Base-by-base conservation (phyloP, 2,888 invertebrate species). In the Epirrita christyi region DNA sequence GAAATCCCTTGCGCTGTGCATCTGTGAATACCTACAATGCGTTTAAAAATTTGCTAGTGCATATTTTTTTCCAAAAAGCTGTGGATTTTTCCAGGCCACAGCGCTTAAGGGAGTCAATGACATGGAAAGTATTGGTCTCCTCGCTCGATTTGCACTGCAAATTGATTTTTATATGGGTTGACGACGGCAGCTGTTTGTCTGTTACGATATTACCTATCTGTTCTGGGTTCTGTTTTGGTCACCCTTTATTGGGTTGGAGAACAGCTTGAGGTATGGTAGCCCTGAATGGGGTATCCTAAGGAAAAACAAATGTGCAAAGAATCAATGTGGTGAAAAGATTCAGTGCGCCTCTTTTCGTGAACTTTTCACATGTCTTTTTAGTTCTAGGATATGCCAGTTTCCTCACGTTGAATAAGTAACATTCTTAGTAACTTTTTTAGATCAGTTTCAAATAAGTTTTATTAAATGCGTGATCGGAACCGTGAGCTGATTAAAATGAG, bases 111-210 rank as follows among this genome's bases (percentile, higher is more conserved):
- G 83, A 83, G 51, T 68, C 84, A 86, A 83, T 90, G 88, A 86
- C 84, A 85, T 84, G 91, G 91, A 91, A 91, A 86, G 78, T 81
- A 87, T 88, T 79, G 88, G 86, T 80, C 76, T 81, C 73, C 73
- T 75, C 88, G 88, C 86, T 88, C 89, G 88, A 89, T 90, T 91
- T 88, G 78, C 86, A 86, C 83, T 81, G 84, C 71, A 87, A 91
- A 89, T 89, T 90, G 90, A 90, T 90, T 89, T 89, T 88, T 86
- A 85, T 87, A 78, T 78, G 72, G 78, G 71, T 73, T 66, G 61
- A 66, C 68, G 67, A 70, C 32, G 32, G 59, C 64, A 40, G 65
- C 62, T 69, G 73, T 80, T 77, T 80, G 57, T 66, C 56, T 63
- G 61, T 55, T 58, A 52, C 52, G 34, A 54, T 54, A 59, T 63